Evolutionary conservation across 2,797 vertebrate genomes (phyloP).

Genomic region (Harpagifer antarcticus): DNA sequence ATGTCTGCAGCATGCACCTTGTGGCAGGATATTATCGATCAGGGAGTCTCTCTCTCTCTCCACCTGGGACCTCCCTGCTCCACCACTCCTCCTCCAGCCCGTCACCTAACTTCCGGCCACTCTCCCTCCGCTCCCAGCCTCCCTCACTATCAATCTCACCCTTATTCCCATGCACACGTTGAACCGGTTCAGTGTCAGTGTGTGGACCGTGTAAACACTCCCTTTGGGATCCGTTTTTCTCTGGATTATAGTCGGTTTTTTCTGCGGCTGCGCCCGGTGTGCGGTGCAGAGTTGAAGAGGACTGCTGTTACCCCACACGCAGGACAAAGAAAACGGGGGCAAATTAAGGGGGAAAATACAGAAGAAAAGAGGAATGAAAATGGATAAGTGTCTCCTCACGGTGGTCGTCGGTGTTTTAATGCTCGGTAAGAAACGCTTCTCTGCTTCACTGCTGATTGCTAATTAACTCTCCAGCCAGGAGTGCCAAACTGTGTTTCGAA

Average conservation of each 20-base stretch:
- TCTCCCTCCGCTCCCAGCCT: constrained; percentile 24
- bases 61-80: constrained; percentile 68
- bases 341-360: background rate
- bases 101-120: constrained; percentile 77
- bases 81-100: constrained; percentile 57
- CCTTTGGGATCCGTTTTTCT: background rate
- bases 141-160: background rate
- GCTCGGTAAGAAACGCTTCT: constrained; percentile 69
- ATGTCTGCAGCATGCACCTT: background rate
- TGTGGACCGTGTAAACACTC: constrained; percentile 9
- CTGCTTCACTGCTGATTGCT: constrained; percentile 33
- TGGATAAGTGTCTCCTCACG: constrained; percentile 37
- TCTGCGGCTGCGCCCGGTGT: constrained; percentile 60
- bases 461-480: constrained; percentile 47
- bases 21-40: background rate
- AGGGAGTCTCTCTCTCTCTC: constrained; percentile 29
- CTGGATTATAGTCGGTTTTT: constrained; percentile 26
- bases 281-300: constrained; percentile 62
- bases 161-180: background rate
- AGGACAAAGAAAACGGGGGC: constrained; percentile 61
- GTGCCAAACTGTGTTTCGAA: background rate
- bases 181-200: constrained; percentile 22
- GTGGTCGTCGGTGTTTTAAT: constrained; percentile 41
- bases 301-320: constrained; percentile 31
- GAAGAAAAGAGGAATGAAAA: constrained; percentile 25